Percentiles rank a stretch among this genome's conserved stretches.
phyloP scores from a whole-genome alignment of 2,113 vertebrate genomes.

The Pavo muticus region DNA sequence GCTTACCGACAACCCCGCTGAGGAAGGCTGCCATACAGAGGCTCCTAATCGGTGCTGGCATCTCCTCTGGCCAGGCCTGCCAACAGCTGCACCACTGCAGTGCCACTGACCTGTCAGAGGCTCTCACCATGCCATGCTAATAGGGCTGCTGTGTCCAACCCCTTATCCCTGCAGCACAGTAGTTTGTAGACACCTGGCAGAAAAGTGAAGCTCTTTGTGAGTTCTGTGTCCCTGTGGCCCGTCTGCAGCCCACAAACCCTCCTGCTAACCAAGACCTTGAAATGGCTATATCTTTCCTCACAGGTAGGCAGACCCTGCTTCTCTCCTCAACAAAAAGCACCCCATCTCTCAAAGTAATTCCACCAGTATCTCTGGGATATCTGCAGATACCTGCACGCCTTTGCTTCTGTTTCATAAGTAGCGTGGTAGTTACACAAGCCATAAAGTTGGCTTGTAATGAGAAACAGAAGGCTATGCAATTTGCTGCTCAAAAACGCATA shows the following conservation, averaged over 20 bases:
- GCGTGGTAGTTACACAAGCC: not conserved
- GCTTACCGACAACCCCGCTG: not conserved
- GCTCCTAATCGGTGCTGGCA: fast-evolving
- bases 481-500: not conserved
- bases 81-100: fast-evolving
- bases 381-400: not conserved
- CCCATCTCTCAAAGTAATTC: fast-evolving
- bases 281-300: not conserved
- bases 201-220: not conserved
- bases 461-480: not conserved
- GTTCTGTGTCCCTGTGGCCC: not conserved
- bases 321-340: not conserved
- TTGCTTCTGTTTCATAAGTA: not conserved
- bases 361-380: not conserved
- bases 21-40: not conserved
- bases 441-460: not conserved
- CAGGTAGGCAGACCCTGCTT: fast-evolving
- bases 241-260: fast-evolving
- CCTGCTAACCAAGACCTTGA: not conserved
- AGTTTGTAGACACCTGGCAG: fast-evolving
- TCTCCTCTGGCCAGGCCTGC: not conserved
- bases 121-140: fast-evolving
- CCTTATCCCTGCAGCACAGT: not conserved
- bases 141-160: not conserved
- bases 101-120: fast-evolving